Evolutionary conservation across 1,140 invertebrate species (phyloP), one percentile per base, ranked within the genome.

Genomic region (Paraescarpia echinospica): DNA sequence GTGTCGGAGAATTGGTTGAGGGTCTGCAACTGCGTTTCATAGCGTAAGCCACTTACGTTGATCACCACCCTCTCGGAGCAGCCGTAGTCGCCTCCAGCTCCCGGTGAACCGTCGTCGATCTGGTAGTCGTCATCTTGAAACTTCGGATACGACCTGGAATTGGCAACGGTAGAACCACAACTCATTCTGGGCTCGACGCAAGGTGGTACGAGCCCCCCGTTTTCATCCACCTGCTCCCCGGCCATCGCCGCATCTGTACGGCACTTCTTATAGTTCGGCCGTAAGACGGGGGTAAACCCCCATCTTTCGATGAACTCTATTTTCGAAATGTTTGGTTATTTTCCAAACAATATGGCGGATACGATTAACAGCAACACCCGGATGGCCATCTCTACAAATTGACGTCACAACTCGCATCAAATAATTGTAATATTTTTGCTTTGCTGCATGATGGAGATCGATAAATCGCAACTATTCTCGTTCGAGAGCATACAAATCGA

Each of bases 1-100:
- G 99, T 99, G 96, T 99, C 98, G 94, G 99, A 99, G 92, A 96
- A 95, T 88, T 96, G 94, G 91, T 95, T 94, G 27, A 96, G 93
- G 94, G 99, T 99, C 96, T 98, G 97, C 94, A 99, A 97, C 97
- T 99, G 99, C 94, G 99, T 99, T 97, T 99, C 99, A 97, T 99
- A 99, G 97, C 98, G 97, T 96, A 99, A 97, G 94, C 99, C 99
- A 96, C 98, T 99, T 12, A 99, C 98, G 97, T 99, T 99, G 96
- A 99, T 99, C 95, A 98, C 98, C 96, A 99, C 98, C 96, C 98
- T 97, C 59, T 93, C 93, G 6, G 92, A 91, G 88, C 91, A 91
- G 27, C 92, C 93, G 34, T 93, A 99, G 91, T 94, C 94, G 96
- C 98, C 97, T 95, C 97, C 97, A 96, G 97, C 97, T 96, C 98